Base-by-base conservation (phyloP, 2,888 invertebrate species). In the Myopa testacea region DNA sequence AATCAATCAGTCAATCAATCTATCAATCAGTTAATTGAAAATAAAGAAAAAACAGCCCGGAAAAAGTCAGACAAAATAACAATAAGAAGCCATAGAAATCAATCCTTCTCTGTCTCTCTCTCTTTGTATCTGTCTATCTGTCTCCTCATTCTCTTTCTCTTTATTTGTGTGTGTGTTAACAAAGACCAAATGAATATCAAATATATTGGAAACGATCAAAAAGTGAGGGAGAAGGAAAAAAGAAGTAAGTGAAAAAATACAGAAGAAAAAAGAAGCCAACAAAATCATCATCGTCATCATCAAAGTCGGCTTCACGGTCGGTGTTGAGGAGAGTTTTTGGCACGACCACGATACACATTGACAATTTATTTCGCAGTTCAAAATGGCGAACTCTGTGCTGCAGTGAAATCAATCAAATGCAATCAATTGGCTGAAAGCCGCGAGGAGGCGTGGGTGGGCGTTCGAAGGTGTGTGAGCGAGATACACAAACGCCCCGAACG, bases 381-480 rank as follows among this genome's bases (percentile, higher is more conserved):
- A 50, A 55, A 40, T n/a, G 40, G 38, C 71, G 37, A 71, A 71
- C 58, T 58, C 55, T 71, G 50, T 38, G 60, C 60, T 19, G n/a
- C 38, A 38, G 5, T 34, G 55, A 55, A 70, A 70, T 71, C 71
- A 71, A 71, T 71, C 71, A 71, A 71, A 71, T 60, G 26, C 70
- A 34, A 34, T 70, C 70, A 70, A 52, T 52, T 19, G 70, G 14
- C 34, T 34, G n/a, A 14, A 50, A 50, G 50, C 50, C 50, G 50
- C 50, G 37, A 3, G 4, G n/a, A n/a, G 19, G 70, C 8, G 70
- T 60, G 37, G 19, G 58, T 58, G 40, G 37, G 12, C n/a, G n/a
- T 67, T n/a, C 37, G n/a, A 16, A 10, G 38, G n/a, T n/a, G 71
- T 38, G 60, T 14, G 37, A n/a, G 50, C 10, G 50, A 50, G 50